phyloP scores from a whole-genome alignment of 2,888 invertebrate genomes.

The Aphodius granarius region DNA sequence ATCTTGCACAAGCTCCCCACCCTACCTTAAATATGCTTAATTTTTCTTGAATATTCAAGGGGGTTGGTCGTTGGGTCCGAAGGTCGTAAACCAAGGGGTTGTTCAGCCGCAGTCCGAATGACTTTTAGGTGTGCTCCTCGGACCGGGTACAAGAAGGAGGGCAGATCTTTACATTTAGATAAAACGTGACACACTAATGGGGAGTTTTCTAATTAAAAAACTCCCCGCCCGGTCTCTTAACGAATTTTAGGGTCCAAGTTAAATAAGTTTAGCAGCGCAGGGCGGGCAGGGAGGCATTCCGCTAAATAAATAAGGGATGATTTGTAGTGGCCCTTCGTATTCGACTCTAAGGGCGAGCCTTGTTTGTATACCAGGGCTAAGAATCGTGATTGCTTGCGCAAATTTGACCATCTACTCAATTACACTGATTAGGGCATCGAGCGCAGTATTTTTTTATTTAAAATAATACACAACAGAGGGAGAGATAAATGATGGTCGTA shows the following conservation, averaged over 20 bases:
- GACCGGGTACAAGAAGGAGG: not conserved
- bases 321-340: not conserved
- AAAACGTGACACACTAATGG: not conserved
- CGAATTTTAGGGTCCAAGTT: not conserved
- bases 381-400: not conserved
- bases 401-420: not conserved
- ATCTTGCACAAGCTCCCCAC: not conserved
- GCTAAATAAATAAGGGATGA: conserved; percentile 9
- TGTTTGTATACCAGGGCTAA: not conserved
- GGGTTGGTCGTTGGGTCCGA: not conserved
- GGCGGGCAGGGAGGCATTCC: not conserved
- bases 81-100: not conserved
- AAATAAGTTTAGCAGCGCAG: not conserved
- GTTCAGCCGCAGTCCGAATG: not conserved
- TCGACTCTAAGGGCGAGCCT: not conserved
- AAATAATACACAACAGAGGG: not conserved
- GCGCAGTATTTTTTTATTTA: not conserved
- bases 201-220: conserved; percentile 8
- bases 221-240: not conserved
- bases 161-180: not conserved
- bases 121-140: not conserved
- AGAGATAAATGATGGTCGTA: not conserved
- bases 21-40: not conserved
- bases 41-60: not conserved
- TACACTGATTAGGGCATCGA: not conserved